A percentile compares a stretch with the other conserved stretches of the same genome.
Conservation (phyloP, 2,113 vertebrate genomes). For the Myrmophylax atrothorax region DNA sequence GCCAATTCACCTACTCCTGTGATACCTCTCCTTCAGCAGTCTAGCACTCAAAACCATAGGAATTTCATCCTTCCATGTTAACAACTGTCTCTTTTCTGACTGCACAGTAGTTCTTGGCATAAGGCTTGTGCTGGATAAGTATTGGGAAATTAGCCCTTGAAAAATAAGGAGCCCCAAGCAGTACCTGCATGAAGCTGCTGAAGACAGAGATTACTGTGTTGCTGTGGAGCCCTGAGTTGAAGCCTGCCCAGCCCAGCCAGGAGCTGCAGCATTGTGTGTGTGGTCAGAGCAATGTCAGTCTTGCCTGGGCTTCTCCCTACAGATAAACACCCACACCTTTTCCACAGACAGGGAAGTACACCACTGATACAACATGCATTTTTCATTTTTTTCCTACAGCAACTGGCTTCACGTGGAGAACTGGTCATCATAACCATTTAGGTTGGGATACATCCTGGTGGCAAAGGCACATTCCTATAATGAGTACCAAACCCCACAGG, state of each 20-base stretch:
- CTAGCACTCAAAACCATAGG: not conserved
- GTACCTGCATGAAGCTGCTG: not conserved
- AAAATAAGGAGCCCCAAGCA: not conserved
- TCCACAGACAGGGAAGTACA: not conserved
- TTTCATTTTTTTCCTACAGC: not conserved
- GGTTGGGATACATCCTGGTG: accelerated
- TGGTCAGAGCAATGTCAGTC: not conserved
- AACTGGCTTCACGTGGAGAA: not conserved
- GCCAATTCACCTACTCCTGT: not conserved
- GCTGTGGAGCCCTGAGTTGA: not conserved
- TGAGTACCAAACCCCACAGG: no score
- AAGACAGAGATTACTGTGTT: not conserved
- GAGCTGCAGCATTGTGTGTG: not conserved
- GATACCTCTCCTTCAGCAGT: not conserved
- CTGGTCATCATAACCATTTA: accelerated
- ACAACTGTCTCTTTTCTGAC: not conserved
- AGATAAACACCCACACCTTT: not conserved
- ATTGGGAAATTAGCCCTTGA: not conserved
- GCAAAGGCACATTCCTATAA: not conserved
- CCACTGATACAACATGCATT: not conserved
- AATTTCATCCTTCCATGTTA: not conserved
- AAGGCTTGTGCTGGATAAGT: not conserved
- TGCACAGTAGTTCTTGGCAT: not conserved
- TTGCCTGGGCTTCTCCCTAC: not conserved
- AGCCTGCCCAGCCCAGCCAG: not conserved